phyloP scores from a whole-genome alignment of 2,888 invertebrate species.

The Megalurothrips usitatus region DNA sequence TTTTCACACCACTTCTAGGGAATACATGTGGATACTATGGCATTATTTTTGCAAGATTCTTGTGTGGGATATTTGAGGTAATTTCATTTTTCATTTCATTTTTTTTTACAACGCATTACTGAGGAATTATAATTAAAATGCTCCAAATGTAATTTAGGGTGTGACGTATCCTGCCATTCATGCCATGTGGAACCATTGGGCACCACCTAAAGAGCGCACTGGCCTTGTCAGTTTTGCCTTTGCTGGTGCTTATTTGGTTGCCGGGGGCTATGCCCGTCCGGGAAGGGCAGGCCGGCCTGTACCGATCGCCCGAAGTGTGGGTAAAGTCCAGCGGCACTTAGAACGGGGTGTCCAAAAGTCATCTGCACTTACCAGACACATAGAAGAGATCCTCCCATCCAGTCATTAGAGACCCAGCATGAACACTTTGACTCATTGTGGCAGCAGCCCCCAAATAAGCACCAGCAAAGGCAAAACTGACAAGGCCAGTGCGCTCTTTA shows the following conservation, averaged over 20 bases:
- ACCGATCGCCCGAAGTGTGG: too few species aligned
- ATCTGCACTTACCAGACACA: too few species aligned
- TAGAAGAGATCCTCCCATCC: too few species aligned
- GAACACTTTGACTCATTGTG: too few species aligned
- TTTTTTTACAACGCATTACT: background rate
- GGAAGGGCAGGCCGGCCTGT: too few species aligned
- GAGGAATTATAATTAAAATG: background rate
- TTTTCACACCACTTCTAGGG: slow-evolving; percentile 48
- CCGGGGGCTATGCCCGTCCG: too few species aligned
- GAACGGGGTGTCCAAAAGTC: too few species aligned
- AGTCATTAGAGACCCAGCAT: too few species aligned
- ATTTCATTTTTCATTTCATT: slow-evolving; percentile 25
- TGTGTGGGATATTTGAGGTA: slow-evolving; percentile 52
- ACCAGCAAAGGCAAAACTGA: slow-evolving; percentile 46
- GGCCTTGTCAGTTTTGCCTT: slow-evolving; percentile 45
- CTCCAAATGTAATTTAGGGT: slow-evolving; percentile 41
- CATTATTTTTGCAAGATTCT: slow-evolving; percentile 45
- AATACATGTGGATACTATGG: slow-evolving; percentile 42
- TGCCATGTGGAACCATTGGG: slow-evolving; percentile 46
- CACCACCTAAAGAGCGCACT: slow-evolving; percentile 45
- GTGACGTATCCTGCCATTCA: slow-evolving; percentile 47
- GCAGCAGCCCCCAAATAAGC: slow-evolving; percentile 47
- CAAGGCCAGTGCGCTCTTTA: slow-evolving; percentile 44
- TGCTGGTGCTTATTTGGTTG: slow-evolving; percentile 47
- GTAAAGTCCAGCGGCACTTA: too few species aligned